Base-by-base conservation (phyloP, 1,140 invertebrate species). In the Ceratina australensis region DNA sequence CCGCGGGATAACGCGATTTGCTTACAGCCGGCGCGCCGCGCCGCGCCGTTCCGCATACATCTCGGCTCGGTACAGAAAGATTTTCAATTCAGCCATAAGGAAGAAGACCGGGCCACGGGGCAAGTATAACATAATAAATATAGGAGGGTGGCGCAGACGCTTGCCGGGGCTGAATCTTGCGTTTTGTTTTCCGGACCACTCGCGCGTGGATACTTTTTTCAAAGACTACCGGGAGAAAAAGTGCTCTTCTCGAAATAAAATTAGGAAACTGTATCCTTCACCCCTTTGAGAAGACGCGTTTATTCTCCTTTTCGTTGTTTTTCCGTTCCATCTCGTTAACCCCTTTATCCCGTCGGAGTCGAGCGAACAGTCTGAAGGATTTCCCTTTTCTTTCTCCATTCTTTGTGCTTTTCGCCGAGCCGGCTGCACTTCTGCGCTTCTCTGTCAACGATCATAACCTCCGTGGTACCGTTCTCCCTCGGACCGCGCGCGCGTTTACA, bases 1-100 rank as follows among this genome's bases (percentile, higher is more conserved):
- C n/a, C 83, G 82, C 81, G 86, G 89, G 88, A 89, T 92, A 92
- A 92, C 89, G 86, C 88, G 90, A 92, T 92, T 92, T 91, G 86
- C 90, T 90, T 89, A 89, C 87, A 89, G 87, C 87, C 80, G 52
- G 5, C 52, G n/a, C n/a, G n/a, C n/a, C n/a, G n/a, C n/a, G n/a
- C n/a, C n/a, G n/a, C n/a, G 85, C 81, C 79, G 81, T 81, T 85
- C 75, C 64, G 82, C 88, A 86, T 88, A 86, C 86, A 89, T 87
- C 80, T 71, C 56, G 69, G 73, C 72, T 87, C 73, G n/a, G 85
- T 85, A 85, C 86, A 83, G 85, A 87, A 86, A 90, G 87, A 90
- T 91, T 89, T 90, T 91, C 90, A 91, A 91, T 91, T 89, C 83
- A 88, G 87, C 85, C 75, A 60, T 88, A 90, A 91, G 89, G 85